Evolutionary conservation across 1,140 invertebrate species (phyloP), one percentile per base, ranked within the genome.

Genomic region (Drosophila novamexicana): DNA sequence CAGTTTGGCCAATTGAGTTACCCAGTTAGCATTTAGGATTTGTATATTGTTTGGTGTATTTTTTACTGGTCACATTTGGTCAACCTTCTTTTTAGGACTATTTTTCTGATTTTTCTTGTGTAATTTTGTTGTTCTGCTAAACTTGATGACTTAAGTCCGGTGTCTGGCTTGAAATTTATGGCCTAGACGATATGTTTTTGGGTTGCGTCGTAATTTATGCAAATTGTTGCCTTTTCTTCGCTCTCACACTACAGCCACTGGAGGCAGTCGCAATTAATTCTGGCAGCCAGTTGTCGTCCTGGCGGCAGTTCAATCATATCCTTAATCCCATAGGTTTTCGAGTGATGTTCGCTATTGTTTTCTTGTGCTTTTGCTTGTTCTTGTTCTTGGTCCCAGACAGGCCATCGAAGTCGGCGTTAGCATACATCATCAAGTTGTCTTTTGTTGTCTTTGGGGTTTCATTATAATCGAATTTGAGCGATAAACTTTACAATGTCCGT

Each of bases 381-480:
- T 10, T 32, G 10, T n/a, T 53, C 39, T 39, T 40, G 36, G 12
- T 47, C 9, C 61, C 34, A 39, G 36, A 50, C 36, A 52, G 32
- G 37, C 45, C 54, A 62, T 56, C 39, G 47, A 74, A 74, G 42
- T 52, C 52, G 5, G 22, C 22, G 22, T 29, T 29, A 29, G 32
- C 44, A 68, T 59, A 68, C 45, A 53, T 44, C 67, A 69, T 57
- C 59, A 61, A 47, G 53, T 61, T 29, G 73, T 70, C 61, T 64
- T 79, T 71, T 75, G 75, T 89, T 79, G 71, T 83, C 77, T 80
- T 73, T 79, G 62, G 50, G 73, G 84, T 88, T 75, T 80, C 69
- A 67, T 80, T 86, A 81, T 88, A 84, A 88, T 88, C 84, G 84
- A 88, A 70, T 88, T 89, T 88, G 68, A 64, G 74, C 71, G 80